Conservation (phyloP, 2,797 vertebrate species). For the Sorex maritimensis region DNA sequence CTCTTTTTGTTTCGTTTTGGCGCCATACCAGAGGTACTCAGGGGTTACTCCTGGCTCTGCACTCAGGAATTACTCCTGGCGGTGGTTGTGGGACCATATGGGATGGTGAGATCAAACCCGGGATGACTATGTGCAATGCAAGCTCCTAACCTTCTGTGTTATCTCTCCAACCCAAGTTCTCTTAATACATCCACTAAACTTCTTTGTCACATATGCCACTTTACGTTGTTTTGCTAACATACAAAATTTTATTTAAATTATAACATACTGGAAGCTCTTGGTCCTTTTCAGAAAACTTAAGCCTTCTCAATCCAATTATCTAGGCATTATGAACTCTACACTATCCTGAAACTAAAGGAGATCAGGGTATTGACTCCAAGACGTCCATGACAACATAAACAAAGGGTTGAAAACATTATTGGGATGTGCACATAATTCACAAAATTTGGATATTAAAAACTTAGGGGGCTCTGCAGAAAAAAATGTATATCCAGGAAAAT, state of each 20-base stretch:
- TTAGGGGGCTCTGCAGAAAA: neutral
- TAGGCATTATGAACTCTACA: neutral
- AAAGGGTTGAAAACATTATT: neutral
- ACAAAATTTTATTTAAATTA: constrained; percentile 1
- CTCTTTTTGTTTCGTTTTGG: neutral
- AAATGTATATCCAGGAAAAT: neutral
- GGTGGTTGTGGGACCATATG: too few relatives aligned
- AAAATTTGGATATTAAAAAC: neutral
- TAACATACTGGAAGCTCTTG: neutral
- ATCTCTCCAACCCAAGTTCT: too few relatives aligned
- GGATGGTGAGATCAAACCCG: too few relatives aligned
- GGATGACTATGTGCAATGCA: too few relatives aligned
- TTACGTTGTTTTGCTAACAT: too few relatives aligned
- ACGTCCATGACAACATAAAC: neutral
- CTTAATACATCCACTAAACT: too few relatives aligned
- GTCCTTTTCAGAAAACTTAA: neutral
- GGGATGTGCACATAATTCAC: neutral
- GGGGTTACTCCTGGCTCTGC: too few relatives aligned
- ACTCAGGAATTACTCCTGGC: too few relatives aligned
- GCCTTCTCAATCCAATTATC: neutral
- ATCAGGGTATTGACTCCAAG: neutral
- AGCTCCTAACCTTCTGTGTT: too few relatives aligned
- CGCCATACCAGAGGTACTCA: too few relatives aligned
- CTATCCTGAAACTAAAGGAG: neutral
- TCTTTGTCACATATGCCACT: too few relatives aligned